Base-by-base conservation (phyloP, 2,888 invertebrate species). In the Sylvicola cinctus region DNA sequence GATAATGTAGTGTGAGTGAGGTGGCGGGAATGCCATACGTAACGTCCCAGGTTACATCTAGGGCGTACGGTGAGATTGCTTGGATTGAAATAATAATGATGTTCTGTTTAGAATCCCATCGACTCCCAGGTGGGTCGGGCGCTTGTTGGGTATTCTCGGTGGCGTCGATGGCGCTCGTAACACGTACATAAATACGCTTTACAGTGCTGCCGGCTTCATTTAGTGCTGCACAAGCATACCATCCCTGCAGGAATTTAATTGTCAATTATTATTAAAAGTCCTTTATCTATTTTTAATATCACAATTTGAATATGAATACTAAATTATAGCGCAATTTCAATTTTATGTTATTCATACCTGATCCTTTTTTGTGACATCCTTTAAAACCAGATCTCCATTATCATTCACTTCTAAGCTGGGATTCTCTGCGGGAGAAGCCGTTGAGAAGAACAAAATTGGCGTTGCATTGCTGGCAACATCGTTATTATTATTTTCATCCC, bases 131-230 rank as follows among this genome's bases (percentile, higher is more conserved):
- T 25, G 43, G 41, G 32, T 45, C 44, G 3, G 44, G 44, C 7
- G 42, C 41, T 35, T 42, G 39, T 28, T 13, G 28, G 4, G n/a
- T n/a, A 31, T 40, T 40, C 12, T 41, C 41, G 15, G 35, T 41
- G 13, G 17, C 13, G 25, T 43, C 39, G 3, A 37, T 37, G 25
- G 34, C 33, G 17, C 38, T 41, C 29, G 42, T 42, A 0, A 46
- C 41, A 25, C 45, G 46, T 7, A 48, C 40, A 34, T 39, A 45
- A 15, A 46, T 42, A 30, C 44, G 44, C 33, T 48, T 48, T 1
- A 45, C 44, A 10, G 43, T 43, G 17, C 46, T 46, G 1, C 47
- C 47, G 6, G 47, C 47, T 40, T 46, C 47, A 33, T 48, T 48
- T 10, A 46, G 39, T 5, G 46, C 47, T 17, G 46, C 44, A 38